Evolutionary conservation across 2,888 invertebrate species (phyloP).

Genomic region (Toxonevra muliebris): DNA sequence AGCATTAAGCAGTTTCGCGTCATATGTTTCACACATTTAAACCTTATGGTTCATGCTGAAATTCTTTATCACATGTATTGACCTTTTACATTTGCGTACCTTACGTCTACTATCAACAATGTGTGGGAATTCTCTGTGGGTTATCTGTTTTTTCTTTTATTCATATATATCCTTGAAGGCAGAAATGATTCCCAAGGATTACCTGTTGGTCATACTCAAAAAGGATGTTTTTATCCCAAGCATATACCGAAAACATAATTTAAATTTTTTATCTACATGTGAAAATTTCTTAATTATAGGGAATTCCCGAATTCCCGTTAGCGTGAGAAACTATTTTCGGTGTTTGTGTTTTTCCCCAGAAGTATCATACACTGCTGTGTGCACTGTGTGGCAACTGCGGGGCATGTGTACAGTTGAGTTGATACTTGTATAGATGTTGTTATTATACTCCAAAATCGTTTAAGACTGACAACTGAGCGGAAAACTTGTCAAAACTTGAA

Average conservation of each 20-base stretch:
- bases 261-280: conserved; percentile 29
- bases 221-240: neutral
- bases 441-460: neutral
- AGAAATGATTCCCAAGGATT: too few species aligned
- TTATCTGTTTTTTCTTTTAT: too few species aligned
- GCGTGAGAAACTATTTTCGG: conserved; percentile 47
- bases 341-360: too few species aligned
- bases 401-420: conserved; percentile 51
- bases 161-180: too few species aligned
- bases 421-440: too few species aligned
- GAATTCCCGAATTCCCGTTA: conserved; percentile 41
- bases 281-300: conserved; percentile 39
- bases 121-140: conserved; percentile 21
- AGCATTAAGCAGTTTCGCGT: conserved; percentile 44
- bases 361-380: conserved; percentile 31
- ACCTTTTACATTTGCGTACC: conserved; percentile 39
- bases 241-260: neutral
- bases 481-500: conserved; percentile 17
- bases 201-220: too few species aligned
- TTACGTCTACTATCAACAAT: neutral
- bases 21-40: conserved; percentile 63
- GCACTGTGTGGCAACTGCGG: conserved; percentile 46
- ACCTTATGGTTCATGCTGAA: conserved; percentile 53
- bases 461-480: neutral
- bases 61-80: conserved; percentile 43